Percentiles rank a stretch among this genome's conserved stretches.
phyloP scores from a whole-genome alignment of 2,888 invertebrate species.

The Drosophila neonasuta region DNA sequence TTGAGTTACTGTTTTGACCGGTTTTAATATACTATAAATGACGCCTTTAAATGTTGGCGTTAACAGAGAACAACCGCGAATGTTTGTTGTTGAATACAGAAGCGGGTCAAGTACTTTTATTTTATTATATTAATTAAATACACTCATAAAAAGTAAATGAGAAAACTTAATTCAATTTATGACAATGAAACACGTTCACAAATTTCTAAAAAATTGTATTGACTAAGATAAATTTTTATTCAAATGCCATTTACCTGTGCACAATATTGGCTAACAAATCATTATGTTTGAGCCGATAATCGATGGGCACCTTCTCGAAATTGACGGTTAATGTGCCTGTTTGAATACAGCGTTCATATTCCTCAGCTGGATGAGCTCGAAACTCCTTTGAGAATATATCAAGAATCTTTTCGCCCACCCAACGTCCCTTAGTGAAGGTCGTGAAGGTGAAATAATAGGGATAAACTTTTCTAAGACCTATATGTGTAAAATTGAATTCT shows the following conservation, averaged over 20 bases:
- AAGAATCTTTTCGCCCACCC: slow-evolving; percentile 96
- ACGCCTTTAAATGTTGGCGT: slow-evolving; percentile 8
- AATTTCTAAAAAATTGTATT: slow-evolving; percentile 2
- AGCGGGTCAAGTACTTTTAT: slow-evolving; percentile 21
- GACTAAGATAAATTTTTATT: not conserved
- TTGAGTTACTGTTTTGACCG: slow-evolving; percentile 21
- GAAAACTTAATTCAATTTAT: slow-evolving; percentile 14
- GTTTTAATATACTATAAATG: slow-evolving; percentile 6
- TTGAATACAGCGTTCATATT: slow-evolving; percentile 94
- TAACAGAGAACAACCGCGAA: slow-evolving; percentile 3
- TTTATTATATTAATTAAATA: slow-evolving; percentile 10
- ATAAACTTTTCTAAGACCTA: slow-evolving; percentile 95
- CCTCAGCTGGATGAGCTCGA: slow-evolving; percentile 95
- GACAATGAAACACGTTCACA: slow-evolving; percentile 19
- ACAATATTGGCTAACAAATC: slow-evolving; percentile 96
- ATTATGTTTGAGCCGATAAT: slow-evolving; percentile 95
- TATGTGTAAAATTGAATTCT: not conserved
- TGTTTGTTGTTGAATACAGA: slow-evolving; percentile 23
- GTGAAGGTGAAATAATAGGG: slow-evolving; percentile 98
- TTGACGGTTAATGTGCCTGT: slow-evolving; percentile 96
- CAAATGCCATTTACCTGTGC: slow-evolving; percentile 88
- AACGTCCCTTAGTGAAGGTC: slow-evolving; percentile 97
- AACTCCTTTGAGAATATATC: slow-evolving; percentile 97
- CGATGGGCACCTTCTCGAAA: slow-evolving; percentile 94
- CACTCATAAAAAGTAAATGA: slow-evolving; percentile 9